These are phyloP conservation scores for Taeniopygia guttata DNA, from an alignment of 2,797 vertebrate genomes.

Conservation along the genomic window DNA sequence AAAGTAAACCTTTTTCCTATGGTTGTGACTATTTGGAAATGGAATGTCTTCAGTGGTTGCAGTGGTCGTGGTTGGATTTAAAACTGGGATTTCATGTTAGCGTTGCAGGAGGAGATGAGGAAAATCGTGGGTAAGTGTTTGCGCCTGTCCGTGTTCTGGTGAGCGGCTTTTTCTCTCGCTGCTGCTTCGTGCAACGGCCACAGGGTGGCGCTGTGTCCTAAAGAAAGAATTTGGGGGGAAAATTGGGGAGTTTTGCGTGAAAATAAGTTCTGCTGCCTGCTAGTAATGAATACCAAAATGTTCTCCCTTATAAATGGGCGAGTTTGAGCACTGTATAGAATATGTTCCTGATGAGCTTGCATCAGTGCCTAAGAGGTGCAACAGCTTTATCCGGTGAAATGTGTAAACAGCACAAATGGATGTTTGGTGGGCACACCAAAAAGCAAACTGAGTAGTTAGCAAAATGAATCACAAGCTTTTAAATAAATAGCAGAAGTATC, in stretches of 20 bases:
- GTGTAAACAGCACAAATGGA: fast-evolving
- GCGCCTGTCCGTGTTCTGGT: fast-evolving
- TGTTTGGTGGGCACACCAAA: neutral
- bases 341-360: neutral
- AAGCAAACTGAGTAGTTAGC: neutral
- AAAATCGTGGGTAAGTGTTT: neutral
- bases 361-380: neutral
- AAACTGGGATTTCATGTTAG: neutral
- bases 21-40: neutral
- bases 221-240: neutral
- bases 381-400: neutral
- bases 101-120: fast-evolving
- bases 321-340: neutral
- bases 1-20: neutral
- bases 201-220: neutral
- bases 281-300: neutral
- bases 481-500: neutral
- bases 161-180: fast-evolving
- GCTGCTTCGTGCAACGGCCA: neutral
- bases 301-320: neutral
- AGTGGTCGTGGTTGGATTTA: neutral
- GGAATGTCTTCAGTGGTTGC: neutral
- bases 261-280: neutral
- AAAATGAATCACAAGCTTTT: neutral
- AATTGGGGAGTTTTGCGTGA: fast-evolving